A percentile compares a stretch with the other conserved stretches of the same genome.
phyloP scores from a whole-genome alignment of 2,113 vertebrate genomes.

The Ciconia maguari region DNA sequence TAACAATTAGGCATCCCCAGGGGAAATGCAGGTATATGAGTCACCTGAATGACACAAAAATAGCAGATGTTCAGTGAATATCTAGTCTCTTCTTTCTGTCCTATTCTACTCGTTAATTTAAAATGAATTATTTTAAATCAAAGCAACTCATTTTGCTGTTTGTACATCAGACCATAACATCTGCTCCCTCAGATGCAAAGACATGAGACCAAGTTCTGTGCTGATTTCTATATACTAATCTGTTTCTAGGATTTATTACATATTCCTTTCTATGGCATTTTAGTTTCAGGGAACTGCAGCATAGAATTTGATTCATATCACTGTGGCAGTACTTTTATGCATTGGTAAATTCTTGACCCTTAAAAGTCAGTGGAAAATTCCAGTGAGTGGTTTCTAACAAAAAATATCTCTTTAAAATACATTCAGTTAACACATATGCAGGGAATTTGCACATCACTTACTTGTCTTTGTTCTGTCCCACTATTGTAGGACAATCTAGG shows the following conservation, averaged over 20 bases:
- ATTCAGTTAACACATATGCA: background rate
- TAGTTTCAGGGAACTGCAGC: background rate
- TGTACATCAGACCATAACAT: background rate
- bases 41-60: constrained; percentile 16
- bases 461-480: background rate
- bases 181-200: background rate
- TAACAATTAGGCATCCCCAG: background rate
- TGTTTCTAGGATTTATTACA: background rate
- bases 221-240: background rate
- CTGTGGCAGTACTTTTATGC: background rate
- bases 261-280: background rate
- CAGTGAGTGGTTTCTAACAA: background rate
- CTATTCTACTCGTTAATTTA: background rate
- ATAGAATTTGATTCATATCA: background rate
- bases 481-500: background rate
- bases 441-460: background rate
- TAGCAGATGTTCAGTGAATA: constrained; percentile 2
- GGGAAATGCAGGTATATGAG: background rate
- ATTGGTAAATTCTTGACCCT: background rate
- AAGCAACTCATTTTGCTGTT: background rate
- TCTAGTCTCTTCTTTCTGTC: background rate
- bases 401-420: background rate
- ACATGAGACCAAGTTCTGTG: background rate
- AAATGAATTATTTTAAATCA: background rate
- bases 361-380: background rate